A percentile compares a stretch with the other conserved stretches of the same genome.
Conservation (phyloP, 2,113 vertebrate genomes). For the Gnathochromis pfefferi region DNA sequence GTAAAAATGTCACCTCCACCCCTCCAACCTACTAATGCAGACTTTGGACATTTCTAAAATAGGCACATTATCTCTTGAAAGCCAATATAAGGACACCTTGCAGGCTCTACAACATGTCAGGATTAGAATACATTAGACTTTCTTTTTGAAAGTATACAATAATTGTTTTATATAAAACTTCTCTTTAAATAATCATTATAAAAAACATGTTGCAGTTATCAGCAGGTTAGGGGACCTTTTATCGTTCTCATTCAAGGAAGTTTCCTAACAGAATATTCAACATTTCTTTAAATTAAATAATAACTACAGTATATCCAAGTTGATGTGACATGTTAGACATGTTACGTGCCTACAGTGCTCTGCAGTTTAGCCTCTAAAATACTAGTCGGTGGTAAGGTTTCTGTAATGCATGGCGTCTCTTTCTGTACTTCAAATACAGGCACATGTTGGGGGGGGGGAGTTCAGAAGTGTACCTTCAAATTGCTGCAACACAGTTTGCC, state of each 20-base stretch:
- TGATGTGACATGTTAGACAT: neutral
- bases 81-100: neutral
- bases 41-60: neutral
- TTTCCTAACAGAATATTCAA: neutral
- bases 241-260: neutral
- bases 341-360: neutral
- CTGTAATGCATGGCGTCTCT: neutral
- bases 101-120: neutral
- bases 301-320: neutral
- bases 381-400: neutral
- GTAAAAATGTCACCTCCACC: neutral
- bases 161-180: neutral
- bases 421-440: neutral
- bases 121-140: neutral
- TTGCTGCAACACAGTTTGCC: neutral
- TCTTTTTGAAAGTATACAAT: neutral
- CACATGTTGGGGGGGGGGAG: fast-evolving
- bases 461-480: neutral
- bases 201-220: no score
- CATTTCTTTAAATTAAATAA: neutral
- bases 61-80: neutral
- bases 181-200: neutral
- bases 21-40: neutral
- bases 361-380: neutral
- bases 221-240: no score